Percentiles rank a stretch among this genome's conserved stretches.
Conservation (phyloP, 2,888 invertebrate species). For the Theretra japonica region DNA sequence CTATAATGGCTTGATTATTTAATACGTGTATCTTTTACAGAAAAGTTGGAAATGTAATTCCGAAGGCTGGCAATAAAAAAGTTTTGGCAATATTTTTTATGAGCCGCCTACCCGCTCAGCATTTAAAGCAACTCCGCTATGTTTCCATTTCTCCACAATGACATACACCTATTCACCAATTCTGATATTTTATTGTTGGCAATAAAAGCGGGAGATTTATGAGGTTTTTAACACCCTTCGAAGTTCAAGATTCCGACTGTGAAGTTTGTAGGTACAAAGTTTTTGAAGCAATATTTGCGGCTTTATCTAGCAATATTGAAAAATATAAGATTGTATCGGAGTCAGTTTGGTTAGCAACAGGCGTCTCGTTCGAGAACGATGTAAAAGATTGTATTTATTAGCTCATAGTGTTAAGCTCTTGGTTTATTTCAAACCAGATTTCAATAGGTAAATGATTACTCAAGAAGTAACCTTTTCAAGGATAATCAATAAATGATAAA, state of each 20-base stretch:
- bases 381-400: background rate
- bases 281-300: background rate
- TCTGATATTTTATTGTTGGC: conserved; percentile 20
- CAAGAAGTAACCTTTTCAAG: too few species aligned
- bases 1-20: conserved; percentile 7
- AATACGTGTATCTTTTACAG: conserved; percentile 10
- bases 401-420: too few species aligned
- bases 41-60: conserved; percentile 19
- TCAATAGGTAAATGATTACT: too few species aligned
- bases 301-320: background rate
- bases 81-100: conserved; percentile 23
- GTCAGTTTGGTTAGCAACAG: background rate
- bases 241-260: conserved; percentile 11
- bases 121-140: conserved; percentile 20
- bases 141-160: conserved; percentile 17
- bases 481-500: too few species aligned
- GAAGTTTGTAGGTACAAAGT: conserved; percentile 9
- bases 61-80: conserved; percentile 22
- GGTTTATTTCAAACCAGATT: too few species aligned
- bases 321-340: background rate
- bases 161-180: conserved; percentile 20
- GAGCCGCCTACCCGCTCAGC: conserved; percentile 14
- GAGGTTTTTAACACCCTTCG: conserved; percentile 23
- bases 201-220: conserved; percentile 18
- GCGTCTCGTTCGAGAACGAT: too few species aligned